Base-by-base conservation (phyloP, 2,888 invertebrate species). In the Zhuqinia jingwanae region DNA sequence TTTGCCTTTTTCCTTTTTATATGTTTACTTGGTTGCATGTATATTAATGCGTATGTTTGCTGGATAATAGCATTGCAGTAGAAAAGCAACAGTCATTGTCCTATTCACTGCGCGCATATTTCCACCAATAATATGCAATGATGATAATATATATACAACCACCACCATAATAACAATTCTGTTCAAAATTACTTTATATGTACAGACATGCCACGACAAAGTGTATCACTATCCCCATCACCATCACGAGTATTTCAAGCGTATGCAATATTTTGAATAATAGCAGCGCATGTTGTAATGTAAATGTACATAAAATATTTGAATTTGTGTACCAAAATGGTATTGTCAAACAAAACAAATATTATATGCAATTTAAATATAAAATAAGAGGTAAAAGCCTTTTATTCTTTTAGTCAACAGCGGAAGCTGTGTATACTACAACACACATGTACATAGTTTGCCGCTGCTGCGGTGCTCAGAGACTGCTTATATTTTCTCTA, bases 1-100 rank as follows among this genome's bases (percentile, higher is more conserved):
- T 60, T 60, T 60, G 27, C 27, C 78, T 78, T 76, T 78, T 76
- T 25, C 81, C 0, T 75, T 75, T 53, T 36, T 36, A 8, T 36
- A 8, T 36, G 25, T 75, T 53, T 53, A 27, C 56, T 75, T 56
- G n/a, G 10, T 53, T 53, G 30, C 75, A 56, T 75, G 56, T 11
- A 30, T 42, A 56, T 36, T 65, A 25, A 50, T 75, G 53, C 30
- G 8, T 6, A 6, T 11, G 20, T 45, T 45, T 36, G 45, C 36
- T 15, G 36, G 36, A 36, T 0, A 65, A 65, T n/a, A 20, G 25
- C 15, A 15, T 47, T 60, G 65, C n/a, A 2, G 36, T n/a, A 36
- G 20, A 45, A 75, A 27, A 53, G 20, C 20, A 65, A 36, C 42
- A n/a, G 65, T 42, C 65, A 36, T 65, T 36, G 68, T 42, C 45